Evolutionary conservation across 2,888 invertebrate genomes (phyloP), one percentile per base, ranked within the genome.

Genomic region (Melanargia galathea): DNA sequence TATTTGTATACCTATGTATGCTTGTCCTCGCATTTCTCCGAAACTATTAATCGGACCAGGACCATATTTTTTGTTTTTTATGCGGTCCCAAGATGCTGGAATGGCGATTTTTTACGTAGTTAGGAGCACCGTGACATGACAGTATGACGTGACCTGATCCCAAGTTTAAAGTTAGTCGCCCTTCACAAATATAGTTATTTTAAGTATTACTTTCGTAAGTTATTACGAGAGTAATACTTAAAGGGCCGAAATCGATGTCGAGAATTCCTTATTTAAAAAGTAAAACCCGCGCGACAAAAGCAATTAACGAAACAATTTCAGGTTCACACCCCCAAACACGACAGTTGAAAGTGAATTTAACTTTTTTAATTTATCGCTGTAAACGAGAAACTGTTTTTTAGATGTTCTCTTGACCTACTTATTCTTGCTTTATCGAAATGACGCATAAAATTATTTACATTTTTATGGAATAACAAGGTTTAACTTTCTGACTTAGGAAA

Each of bases 311-410:
- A 63, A 66, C 51, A 61, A 57, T 16, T 61, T 63, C 45, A 46
- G 62, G 38, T 64, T 66, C 60, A 67, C 46, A 62, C 64, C 64
- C 58, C 49, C 58, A 60, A 62, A 56, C 69, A 64, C 63, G 65
- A 60, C 54, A 62, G 8, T 40, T 54, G 18, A 55, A 63, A 60
- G 60, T 57, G 46, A 62, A 63, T 57, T 65, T 55, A 30, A 46
- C 52, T 55, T 33, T 60, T 62, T 46, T 55, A 65, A 56, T 66
- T 60, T 26, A 55, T 24, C 3, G 40, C 56, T 52, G 22, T 33
- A 60, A 66, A 62, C 60, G 59, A 45, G 18, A 22, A 52, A 51
- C 33, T 43, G 35, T 5, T 46, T 59, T 61, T 49, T 57, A 62
- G 59, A 55, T 64, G 45, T 49, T n/a, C 55, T 66, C 51, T 54